Conservation (phyloP, 2,797 vertebrate genomes). For the Remorina albescens region DNA sequence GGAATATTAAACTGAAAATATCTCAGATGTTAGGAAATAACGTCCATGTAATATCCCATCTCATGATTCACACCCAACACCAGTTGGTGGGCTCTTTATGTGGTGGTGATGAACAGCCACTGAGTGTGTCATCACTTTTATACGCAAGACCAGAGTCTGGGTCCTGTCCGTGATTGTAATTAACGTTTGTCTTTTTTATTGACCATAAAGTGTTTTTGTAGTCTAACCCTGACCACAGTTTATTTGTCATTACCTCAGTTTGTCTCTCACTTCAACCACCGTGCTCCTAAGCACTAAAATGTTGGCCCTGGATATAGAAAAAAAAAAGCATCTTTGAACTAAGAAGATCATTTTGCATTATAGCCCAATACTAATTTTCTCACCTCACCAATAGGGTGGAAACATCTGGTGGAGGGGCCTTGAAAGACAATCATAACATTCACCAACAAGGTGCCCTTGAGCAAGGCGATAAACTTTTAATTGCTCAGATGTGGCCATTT, state of each 20-base stretch:
- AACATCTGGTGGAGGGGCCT: slow-evolving; percentile 21
- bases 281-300: neutral
- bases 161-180: neutral
- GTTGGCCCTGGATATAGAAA: neutral
- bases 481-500: slow-evolving; percentile 47
- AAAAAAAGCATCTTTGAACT: neutral
- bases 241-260: neutral
- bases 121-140: neutral
- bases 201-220: neutral
- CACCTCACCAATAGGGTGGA: neutral
- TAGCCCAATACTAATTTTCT: neutral
- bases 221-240: neutral
- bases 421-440: slow-evolving; percentile 27
- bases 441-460: slow-evolving; percentile 56
- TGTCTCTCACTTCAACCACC: neutral
- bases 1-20: neutral
- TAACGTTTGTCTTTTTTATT: neutral
- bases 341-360: neutral
- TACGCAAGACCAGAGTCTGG: neutral
- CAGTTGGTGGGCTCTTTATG: neutral
- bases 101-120: neutral
- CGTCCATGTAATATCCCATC: neutral
- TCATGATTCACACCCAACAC: neutral
- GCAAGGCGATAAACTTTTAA: slow-evolving; percentile 59
- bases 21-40: neutral